Percentiles rank a stretch among this genome's conserved stretches.
Conservation (phyloP, 2,888 invertebrate genomes). For the Syrista parreyssii region DNA sequence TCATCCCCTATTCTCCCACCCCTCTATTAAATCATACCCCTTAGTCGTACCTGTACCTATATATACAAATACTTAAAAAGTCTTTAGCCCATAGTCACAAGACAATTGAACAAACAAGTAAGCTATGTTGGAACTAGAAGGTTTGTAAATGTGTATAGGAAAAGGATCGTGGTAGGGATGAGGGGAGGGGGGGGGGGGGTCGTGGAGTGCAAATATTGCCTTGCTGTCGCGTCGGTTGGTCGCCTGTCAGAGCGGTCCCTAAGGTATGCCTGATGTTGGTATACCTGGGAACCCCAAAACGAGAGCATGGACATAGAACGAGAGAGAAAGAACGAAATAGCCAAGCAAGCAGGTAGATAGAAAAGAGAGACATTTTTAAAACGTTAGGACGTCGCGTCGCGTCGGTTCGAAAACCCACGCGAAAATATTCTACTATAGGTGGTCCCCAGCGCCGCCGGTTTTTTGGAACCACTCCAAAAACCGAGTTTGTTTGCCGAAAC, state of each 20-base stretch:
- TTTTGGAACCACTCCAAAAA: constrained; percentile 46
- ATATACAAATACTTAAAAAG: constrained; percentile 41
- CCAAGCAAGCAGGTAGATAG: neutral
- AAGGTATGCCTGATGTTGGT: constrained; percentile 21
- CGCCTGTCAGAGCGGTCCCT: constrained; percentile 29
- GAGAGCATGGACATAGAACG: constrained; percentile 14
- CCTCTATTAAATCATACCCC: neutral
- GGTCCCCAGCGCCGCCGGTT: constrained; percentile 13
- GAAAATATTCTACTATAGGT: constrained; percentile 3
- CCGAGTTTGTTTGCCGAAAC: constrained; percentile 45
- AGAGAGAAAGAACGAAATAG: constrained; percentile 14
- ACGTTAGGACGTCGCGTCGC: neutral
- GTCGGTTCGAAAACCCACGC: neutral
- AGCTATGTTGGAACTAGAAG: constrained; percentile 25
- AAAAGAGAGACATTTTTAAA: neutral
- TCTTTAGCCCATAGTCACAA: constrained; percentile 25
- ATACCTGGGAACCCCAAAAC: constrained; percentile 4
- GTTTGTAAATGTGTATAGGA: constrained; percentile 34
- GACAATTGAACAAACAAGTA: constrained; percentile 7
- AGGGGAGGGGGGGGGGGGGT: constrained; percentile 11
- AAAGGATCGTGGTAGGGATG: constrained; percentile 10
- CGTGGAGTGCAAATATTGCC: constrained; percentile 31
- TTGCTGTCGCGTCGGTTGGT: constrained; percentile 25
- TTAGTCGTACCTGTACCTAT: constrained; percentile 12
- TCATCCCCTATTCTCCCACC: neutral